Evolutionary conservation across 2,113 vertebrate genomes (phyloP), one percentile per base, ranked within the genome.

Genomic region (Turnix velox): DNA sequence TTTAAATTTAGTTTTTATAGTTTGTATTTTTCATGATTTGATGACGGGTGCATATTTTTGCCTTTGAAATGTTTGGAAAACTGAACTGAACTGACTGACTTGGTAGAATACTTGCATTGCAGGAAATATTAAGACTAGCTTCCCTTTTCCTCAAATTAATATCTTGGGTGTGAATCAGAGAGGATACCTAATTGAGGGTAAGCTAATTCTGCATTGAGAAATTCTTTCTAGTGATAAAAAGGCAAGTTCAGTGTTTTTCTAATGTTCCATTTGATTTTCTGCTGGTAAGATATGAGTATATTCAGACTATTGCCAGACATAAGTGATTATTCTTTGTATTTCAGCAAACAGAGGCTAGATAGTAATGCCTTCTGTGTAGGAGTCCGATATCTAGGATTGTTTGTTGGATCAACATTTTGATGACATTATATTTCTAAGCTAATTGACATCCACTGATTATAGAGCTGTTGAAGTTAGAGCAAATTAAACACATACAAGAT

Each of bases 401-500:
- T 95, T 96, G 77, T 93, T 95, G 92, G 76, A 72, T 82, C 87
- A 94, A 87, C 89, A 58, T 87, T 96, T 91, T 94, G 87, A 92
- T 91, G 81, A 81, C 58, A 66, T 87, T 90, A 24, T 89, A 81
- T 87, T 91, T 95, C 77, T 72, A n/a, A 92, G 71, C 39, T 94
- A 94, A 89, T 91, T 92, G 74, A 94, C 62, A 95, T 19, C 49
- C 59, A 84, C 80, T 82, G 87, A 87, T 93, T 95, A 69, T 71
- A 73, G 62, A 87, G 67, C 12, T 92, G 62, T 79, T 30, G 6
- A 87, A 89, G 66, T 65, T 28, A 84, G 77, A 93, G 57, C 54
- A 93, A 76, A 92, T 91, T 92, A 94, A 90, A 76, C 54, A 25
- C 11, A 62, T 82, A 59, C 57, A 91, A 78, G 66, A 82, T 84